Evolutionary conservation across 1,140 invertebrate genomes (phyloP).

Genomic region (Lepidurus packardi): DNA sequence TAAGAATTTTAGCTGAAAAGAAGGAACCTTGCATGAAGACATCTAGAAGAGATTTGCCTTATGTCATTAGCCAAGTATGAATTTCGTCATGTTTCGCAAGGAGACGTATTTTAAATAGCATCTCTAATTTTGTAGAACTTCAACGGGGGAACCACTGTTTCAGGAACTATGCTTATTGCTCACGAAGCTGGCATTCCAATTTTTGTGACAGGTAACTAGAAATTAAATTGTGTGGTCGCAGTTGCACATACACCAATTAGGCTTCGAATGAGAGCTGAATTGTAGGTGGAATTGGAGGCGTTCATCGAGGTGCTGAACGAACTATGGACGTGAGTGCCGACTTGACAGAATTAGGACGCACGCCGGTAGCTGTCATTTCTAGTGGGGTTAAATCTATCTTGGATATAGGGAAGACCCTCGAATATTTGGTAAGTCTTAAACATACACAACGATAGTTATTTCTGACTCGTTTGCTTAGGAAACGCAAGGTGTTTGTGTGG

Average conservation of each 20-base stretch:
- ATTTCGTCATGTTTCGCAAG: background rate
- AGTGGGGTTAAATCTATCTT: conserved; percentile 96
- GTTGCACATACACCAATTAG: background rate
- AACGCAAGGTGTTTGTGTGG: conserved; percentile 88
- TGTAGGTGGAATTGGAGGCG: conserved; percentile 79
- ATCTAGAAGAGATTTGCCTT: conserved; percentile 79
- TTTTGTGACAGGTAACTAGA: conserved; percentile 78
- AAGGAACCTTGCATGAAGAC: conserved; percentile 59
- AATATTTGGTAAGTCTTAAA: conserved; percentile 68
- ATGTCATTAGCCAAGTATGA: conserved; percentile 58
- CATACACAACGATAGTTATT: conserved; percentile 11
- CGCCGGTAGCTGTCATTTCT: conserved; percentile 81
- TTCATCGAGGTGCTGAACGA: conserved; percentile 77
- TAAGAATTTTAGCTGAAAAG: conserved; percentile 56
- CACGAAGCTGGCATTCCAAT: conserved; percentile 74
- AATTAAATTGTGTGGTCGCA: background rate
- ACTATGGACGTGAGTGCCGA: conserved; percentile 94
- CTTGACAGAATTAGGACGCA: conserved; percentile 80
- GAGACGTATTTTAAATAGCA: background rate
- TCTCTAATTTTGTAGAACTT: conserved; percentile 46
- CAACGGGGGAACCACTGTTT: conserved; percentile 92
- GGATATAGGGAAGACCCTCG: conserved; percentile 88
- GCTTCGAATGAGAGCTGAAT: background rate
- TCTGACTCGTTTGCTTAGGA: conserved; percentile 55
- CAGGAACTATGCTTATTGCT: conserved; percentile 83